Conservation (phyloP, 2,888 invertebrate species). For the Erynnis tages region DNA sequence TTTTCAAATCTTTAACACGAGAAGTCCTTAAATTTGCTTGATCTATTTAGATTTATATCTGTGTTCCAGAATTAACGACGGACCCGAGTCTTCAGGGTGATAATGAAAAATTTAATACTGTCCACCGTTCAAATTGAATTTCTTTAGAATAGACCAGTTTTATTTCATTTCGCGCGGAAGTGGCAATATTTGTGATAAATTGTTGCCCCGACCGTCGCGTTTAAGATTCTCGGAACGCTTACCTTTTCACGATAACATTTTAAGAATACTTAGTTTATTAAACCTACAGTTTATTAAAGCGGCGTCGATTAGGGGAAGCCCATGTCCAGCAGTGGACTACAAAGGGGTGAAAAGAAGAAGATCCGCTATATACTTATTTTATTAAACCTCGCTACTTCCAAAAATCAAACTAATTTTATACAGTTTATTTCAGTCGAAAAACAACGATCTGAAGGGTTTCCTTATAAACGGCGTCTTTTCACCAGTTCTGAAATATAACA, state of each 20-base stretch:
- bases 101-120: conserved; percentile 69
- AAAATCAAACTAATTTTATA: no score
- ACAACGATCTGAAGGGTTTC: conserved; percentile 2
- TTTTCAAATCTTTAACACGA: no score
- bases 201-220: conserved; percentile 29
- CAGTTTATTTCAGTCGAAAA: no score
- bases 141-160: conserved; percentile 45
- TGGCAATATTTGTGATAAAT: conserved; percentile 41
- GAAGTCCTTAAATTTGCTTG: no score
- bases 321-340: no score
- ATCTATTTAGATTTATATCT: no score
- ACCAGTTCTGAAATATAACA: conserved; percentile 49
- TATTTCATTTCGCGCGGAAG: conserved; percentile 44
- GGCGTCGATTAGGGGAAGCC: no score
- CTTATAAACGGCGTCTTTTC: conserved; percentile 41
- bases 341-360: no score
- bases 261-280: not conserved
- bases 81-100: conserved; percentile 42
- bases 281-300: no score
- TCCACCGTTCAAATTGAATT: conserved; percentile 60
- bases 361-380: no score
- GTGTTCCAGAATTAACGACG: conserved; percentile 63
- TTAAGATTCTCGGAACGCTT: conserved; percentile 18
- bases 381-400: no score
- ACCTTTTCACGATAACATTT: conserved; percentile 3